These are phyloP conservation scores for Sardina pilchardus DNA, from an alignment of 2,113 vertebrate species.

Conservation along the genomic window DNA sequence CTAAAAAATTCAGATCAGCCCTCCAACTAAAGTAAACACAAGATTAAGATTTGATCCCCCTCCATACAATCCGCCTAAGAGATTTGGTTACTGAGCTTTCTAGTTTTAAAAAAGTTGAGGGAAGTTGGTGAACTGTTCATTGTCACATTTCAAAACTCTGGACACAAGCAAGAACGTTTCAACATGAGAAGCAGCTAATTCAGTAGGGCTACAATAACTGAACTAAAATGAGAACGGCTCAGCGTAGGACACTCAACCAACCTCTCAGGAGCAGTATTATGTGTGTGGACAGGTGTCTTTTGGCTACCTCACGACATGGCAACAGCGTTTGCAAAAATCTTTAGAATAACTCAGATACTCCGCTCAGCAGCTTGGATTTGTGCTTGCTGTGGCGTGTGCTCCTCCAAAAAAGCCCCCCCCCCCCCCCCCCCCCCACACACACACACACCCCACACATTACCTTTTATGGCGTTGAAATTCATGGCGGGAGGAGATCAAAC, in stretches of 20 bases:
- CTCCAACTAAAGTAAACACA: neutral
- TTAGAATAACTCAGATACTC: neutral
- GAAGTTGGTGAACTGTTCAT: neutral
- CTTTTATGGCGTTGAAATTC: conserved; percentile 7
- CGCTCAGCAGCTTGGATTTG: neutral
- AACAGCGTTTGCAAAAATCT: neutral
- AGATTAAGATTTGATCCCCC: neutral
- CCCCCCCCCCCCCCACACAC: no score
- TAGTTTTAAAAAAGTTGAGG: neutral
- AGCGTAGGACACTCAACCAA: neutral
- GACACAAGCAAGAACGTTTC: neutral
- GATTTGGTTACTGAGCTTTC: neutral
- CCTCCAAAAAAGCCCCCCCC: neutral
- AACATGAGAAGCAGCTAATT: neutral
- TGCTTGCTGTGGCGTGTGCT: neutral
- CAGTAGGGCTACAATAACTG: neutral
- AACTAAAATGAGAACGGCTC: neutral
- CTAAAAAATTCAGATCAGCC: neutral
- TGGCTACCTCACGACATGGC: neutral
- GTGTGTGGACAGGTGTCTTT: neutral
- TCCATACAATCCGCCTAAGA: neutral
- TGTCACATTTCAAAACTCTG: neutral
- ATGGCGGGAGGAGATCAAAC: conserved; percentile 1
- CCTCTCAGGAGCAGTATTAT: neutral
- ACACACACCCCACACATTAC: no score